Evolutionary conservation across 1,140 invertebrate genomes (phyloP), one percentile per base, ranked within the genome.

Genomic region (Apis dorsata): DNA sequence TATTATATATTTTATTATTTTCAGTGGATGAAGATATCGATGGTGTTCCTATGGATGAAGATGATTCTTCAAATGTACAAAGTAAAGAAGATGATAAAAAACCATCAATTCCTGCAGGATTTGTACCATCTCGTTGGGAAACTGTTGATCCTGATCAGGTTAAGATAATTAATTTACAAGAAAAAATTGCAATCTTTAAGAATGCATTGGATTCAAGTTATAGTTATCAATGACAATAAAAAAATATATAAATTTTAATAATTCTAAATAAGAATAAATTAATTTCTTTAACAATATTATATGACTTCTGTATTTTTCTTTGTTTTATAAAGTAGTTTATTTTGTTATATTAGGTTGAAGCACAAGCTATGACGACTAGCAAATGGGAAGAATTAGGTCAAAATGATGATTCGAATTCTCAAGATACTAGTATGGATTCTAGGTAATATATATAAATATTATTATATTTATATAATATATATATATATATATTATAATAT

Each of bases 61-160:
- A 94, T 53, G 93, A 91, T 69, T 91, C 88, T 73, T 44, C 79
- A 59, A 90, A 90, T 72, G 86, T 81, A 69, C 90, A 88, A 85
- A 89, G 79, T 77, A 93, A 92, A 84, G 92, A 91, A 57, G 91
- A 92, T 24, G 92, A 93, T 1, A 93, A 92, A 53, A 94, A 93
- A 65, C 79, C 91, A 49, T 83, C 90, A 62, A 92, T 94, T 86
- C 94, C 95, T 63, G 96, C 96, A 19, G 95, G 95, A 59, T 98
- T 98, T 94, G 96, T 98, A 62, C 97, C 97, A 13, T 99, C 98
- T 0, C 97, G 98, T 91, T 99, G 98, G 98, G 98, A 99, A 95
- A 98, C 97, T 51, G 97, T 99, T 11, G 98, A 99, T 94, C 97
- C 97, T 2, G 96, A 97, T 90, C 95, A 97, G 92, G 95, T 97